These are phyloP conservation scores for Aphidius colemani DNA, from an alignment of 2,888 invertebrate species.

Conservation along the genomic window DNA sequence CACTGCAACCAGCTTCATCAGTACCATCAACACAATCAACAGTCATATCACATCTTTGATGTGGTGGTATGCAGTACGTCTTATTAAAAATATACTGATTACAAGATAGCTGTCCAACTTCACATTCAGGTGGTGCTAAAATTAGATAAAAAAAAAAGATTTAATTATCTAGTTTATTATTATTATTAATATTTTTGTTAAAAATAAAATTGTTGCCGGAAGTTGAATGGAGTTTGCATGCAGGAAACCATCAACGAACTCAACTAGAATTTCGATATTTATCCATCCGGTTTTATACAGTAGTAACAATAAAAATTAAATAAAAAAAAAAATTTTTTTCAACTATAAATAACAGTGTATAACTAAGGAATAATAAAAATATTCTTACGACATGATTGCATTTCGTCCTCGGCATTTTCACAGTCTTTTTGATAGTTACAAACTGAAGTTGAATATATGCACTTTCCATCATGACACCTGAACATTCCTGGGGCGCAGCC, in stretches of 20 bases:
- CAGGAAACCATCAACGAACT: constrained; percentile 31
- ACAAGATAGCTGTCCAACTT: constrained; percentile 87
- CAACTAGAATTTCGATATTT: constrained; percentile 27
- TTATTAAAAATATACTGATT: constrained; percentile 94
- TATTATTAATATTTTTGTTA: no score
- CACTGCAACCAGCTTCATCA: constrained; percentile 94
- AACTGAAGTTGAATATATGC: constrained; percentile 83
- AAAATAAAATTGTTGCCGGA: constrained; percentile 5
- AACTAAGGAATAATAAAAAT: constrained; percentile 31
- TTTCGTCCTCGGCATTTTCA: constrained; percentile 89
- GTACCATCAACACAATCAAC: constrained; percentile 95
- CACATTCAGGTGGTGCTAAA: constrained; percentile 93
- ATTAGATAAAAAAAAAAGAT: constrained; percentile 25
- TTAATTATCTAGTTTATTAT: not conserved
- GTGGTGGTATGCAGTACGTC: constrained; percentile 92
- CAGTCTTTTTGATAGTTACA: constrained; percentile 96
- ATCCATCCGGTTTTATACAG: not conserved
- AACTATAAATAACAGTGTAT: constrained; percentile 13
- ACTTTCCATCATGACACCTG: constrained; percentile 83
- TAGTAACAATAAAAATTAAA: constrained; percentile 11
- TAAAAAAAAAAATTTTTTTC: constrained; percentile 6
- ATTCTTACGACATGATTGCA: constrained; percentile 85
- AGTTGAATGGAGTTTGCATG: constrained; percentile 32
- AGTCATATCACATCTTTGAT: constrained; percentile 92
- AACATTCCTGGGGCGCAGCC: constrained; percentile 77